Base-by-base conservation (phyloP, 2,888 invertebrate genomes). In the Phragmatobia fuliginosa region DNA sequence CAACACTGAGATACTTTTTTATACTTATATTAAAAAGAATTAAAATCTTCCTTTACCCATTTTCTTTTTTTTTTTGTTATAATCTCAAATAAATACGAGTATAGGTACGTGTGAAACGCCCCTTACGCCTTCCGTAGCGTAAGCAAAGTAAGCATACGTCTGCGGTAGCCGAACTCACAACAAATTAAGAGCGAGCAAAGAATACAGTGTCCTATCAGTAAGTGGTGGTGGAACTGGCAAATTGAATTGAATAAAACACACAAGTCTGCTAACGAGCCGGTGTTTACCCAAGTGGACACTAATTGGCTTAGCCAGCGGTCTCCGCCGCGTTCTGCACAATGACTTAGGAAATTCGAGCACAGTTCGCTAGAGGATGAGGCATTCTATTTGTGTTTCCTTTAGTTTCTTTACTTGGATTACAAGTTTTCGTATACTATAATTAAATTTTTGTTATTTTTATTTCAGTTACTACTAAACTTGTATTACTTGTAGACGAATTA, bases 231-330 rank as follows among this genome's bases (percentile, higher is more conserved):
- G 88, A 93, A 90, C 90, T 91, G 84, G 91, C 90, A 93, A 94
- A 95, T 94, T 94, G 91, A 94, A 95, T 95, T 93, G 91, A 92
- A 92, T 92, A 92, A 93, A 94, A 92, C 94, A 95, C 94, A 95
- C 94, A 94, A 93, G 93, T 92, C 93, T 92, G 91, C 93, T 95
- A 95, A 95, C 94, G 94, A 95, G 94, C 91, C 92, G 89, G 88
- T 95, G 94, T 95, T 95, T 94, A 92, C 94, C 93, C 92, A 93
- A 94, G 94, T 94, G 94, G 93, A 93, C 94, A 93, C 92, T 95
- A 94, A 95, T 94, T 95, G 94, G 94, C 92, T 94, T 94, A 94
- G 94, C 94, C 92, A 88, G 90, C 91, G 94, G 94, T 92, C 93
- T 92, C 88, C 91, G 85, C 85, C 83, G 86, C 85, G 80, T 82